phyloP scores from a whole-genome alignment of 2,888 invertebrate species.

The Cetonia aurata region DNA sequence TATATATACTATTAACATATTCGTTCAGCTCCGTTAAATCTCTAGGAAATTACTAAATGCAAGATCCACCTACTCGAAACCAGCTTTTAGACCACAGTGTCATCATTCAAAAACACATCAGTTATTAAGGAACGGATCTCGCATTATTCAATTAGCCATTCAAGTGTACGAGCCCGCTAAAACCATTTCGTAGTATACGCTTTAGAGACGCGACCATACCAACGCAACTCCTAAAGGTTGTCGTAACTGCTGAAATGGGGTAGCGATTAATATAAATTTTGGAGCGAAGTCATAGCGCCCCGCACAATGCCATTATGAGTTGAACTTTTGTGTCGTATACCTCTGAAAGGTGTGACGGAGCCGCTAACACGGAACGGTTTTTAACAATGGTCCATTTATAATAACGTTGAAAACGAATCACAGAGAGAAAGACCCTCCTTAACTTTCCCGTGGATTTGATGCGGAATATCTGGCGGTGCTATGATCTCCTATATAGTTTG shows the following conservation, averaged over 20 bases:
- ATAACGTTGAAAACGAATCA: not conserved
- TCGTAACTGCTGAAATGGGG: too few relatives aligned
- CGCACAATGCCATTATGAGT: conserved; percentile 33
- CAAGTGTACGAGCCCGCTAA: not conserved
- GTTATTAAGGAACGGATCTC: conserved; percentile 10
- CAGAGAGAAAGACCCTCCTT: too few relatives aligned
- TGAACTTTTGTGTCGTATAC: conserved; percentile 31
- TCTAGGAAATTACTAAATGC: too few relatives aligned
- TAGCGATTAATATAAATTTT: conserved; percentile 38
- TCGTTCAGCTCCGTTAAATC: too few relatives aligned
- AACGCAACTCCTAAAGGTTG: too few relatives aligned
- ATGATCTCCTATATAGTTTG: too few relatives aligned
- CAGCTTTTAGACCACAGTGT: too few relatives aligned
- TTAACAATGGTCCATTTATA: conserved; percentile 20
- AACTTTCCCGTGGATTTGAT: too few relatives aligned
- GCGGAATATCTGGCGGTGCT: too few relatives aligned
- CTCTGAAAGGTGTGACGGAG: conserved; percentile 29
- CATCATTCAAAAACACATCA: conserved; percentile 2
- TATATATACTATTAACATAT: too few relatives aligned
- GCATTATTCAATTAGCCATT: conserved; percentile 18
- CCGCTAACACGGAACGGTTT: conserved; percentile 34
- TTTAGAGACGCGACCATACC: too few relatives aligned
- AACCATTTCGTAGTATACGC: conserved; percentile 2
- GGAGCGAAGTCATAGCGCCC: conserved; percentile 5
- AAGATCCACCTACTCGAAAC: too few relatives aligned